Percentiles rank a stretch among this genome's conserved stretches.
These are phyloP conservation scores for Drosophila hydei DNA, from an alignment of 1,140 invertebrate genomes.

Conservation along the genomic window DNA sequence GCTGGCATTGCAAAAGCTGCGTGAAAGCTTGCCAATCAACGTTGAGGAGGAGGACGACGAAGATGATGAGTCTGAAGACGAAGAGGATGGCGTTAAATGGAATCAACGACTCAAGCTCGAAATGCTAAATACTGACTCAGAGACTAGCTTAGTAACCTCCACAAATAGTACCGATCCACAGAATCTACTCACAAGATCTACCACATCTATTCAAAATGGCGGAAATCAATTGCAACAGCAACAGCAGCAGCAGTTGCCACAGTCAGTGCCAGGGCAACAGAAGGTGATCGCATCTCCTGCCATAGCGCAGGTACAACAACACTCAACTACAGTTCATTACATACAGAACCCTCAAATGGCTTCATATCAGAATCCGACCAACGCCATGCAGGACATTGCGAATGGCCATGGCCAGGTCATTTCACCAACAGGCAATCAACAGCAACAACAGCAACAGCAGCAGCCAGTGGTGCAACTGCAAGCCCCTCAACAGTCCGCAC, in stretches of 20 bases:
- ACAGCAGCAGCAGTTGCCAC: conserved; percentile 45
- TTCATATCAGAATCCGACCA: conserved; percentile 60
- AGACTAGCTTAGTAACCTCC: conserved; percentile 63
- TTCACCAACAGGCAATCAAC: conserved; percentile 64
- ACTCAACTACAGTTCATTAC: conserved; percentile 70
- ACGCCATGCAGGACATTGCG: conserved; percentile 57
- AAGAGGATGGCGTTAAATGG: conserved; percentile 74
- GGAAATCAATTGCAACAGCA: conserved; percentile 37
- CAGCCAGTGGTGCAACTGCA: conserved; percentile 46
- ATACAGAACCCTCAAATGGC: conserved; percentile 73
- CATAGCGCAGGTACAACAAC: conserved; percentile 63
- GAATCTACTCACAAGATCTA: conserved; percentile 48
- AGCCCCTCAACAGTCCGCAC: conserved; percentile 37
- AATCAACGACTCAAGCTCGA: conserved; percentile 69
- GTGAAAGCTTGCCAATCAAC: conserved; percentile 86
- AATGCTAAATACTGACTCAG: conserved; percentile 68
- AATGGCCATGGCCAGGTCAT: conserved; percentile 66
- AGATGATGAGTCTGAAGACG: conserved; percentile 77
- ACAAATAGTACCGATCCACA: conserved; percentile 69
- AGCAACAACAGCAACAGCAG: conserved; percentile 61
- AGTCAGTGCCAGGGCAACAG: conserved; percentile 60
- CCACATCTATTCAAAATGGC: conserved; percentile 63
- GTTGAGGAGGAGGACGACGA: conserved; percentile 79
- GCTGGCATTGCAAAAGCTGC: conserved; percentile 85
- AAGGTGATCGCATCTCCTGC: conserved; percentile 64